These are phyloP conservation scores for Dicerorhinus sumatrensis DNA, from an alignment of 2,113 vertebrate genomes.

Conservation along the genomic window DNA sequence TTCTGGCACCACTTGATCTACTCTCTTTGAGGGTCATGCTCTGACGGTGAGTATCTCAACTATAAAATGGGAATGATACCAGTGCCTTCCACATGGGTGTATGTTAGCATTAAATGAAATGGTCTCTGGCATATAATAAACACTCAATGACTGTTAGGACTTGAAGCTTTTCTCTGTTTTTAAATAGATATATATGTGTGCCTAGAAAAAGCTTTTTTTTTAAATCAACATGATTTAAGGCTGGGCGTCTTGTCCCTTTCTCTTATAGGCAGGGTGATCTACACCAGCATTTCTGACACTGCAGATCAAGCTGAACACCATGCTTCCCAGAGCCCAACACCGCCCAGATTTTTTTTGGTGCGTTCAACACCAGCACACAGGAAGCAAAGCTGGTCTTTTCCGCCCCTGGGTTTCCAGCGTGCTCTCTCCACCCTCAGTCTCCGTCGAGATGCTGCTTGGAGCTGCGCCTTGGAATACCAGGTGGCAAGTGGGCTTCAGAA, in stretches of 20 bases:
- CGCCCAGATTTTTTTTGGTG: fast-evolving
- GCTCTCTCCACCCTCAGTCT: not conserved
- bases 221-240: not conserved
- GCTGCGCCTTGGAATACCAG: fast-evolving
- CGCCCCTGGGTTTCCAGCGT: fast-evolving
- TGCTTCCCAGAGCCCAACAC: fast-evolving
- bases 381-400: not conserved
- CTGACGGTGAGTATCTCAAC: not conserved
- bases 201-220: not conserved
- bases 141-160: not conserved
- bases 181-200: not conserved
- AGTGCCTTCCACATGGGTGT: not conserved
- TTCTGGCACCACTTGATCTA: not conserved
- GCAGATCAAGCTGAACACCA: too few relatives aligned
- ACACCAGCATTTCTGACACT: too few relatives aligned
- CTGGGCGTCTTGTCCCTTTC: not conserved
- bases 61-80: too few relatives aligned
- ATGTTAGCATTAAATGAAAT: not conserved
- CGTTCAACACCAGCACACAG: fast-evolving
- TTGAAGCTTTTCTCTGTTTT: not conserved
- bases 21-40: not conserved
- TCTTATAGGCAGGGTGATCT: not conserved
- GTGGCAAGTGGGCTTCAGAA: not conserved
- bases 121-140: too few relatives aligned
- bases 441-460: fast-evolving